These are phyloP conservation scores for Hydrophis major DNA, from an alignment of 2,797 vertebrate species.

Conservation along the genomic window DNA sequence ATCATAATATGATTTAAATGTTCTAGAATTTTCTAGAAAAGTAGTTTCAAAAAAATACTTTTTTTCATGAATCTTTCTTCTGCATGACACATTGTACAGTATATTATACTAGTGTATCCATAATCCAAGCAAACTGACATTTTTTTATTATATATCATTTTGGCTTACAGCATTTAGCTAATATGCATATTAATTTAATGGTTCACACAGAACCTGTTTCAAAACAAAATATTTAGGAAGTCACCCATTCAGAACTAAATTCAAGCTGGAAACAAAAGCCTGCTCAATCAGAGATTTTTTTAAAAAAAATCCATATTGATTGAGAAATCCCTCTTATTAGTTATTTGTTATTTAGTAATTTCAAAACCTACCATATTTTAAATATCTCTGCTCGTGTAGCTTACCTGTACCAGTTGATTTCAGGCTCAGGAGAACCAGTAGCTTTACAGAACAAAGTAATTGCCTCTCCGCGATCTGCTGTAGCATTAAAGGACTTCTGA, in stretches of 20 bases:
- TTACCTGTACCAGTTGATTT: slow-evolving; percentile 93
- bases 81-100: not conserved
- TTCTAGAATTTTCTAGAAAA: not conserved
- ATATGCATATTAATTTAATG: not conserved
- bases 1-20: not conserved
- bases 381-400: slow-evolving; percentile 16
- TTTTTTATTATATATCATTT: not conserved
- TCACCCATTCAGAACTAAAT: not conserved
- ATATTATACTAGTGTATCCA: not conserved
- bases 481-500: slow-evolving; percentile 95
- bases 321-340: not conserved
- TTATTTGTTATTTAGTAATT: not conserved
- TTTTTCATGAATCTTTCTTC: not conserved
- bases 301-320: not conserved
- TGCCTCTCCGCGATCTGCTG: slow-evolving; percentile 90
- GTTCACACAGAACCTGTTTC: not conserved
- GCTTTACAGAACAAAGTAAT: slow-evolving; percentile 89
- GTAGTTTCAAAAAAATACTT: not conserved
- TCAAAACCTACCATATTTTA: rapidly evolving
- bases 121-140: not conserved
- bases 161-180: not conserved
- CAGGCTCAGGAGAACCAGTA: slow-evolving; percentile 87
- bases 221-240: not conserved
- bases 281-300: not conserved
- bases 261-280: not conserved